A percentile compares a stretch with the other conserved stretches of the same genome.
phyloP scores from a whole-genome alignment of 1,140 invertebrate genomes.

The Drosophila pachea region DNA sequence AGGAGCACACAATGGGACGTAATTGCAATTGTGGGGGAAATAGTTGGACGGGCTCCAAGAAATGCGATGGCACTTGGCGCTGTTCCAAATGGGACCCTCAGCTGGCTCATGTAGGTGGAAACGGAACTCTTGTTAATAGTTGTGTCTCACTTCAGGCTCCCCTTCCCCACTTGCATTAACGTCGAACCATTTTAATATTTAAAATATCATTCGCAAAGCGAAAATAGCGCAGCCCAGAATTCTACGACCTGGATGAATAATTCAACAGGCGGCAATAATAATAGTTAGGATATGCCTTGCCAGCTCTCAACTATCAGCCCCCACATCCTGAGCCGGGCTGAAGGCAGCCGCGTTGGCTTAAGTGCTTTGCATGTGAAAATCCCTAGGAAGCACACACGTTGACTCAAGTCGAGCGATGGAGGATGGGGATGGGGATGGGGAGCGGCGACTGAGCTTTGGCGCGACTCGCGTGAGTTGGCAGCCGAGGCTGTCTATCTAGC shows the following conservation, averaged over 20 bases:
- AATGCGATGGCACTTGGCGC: constrained; percentile 39
- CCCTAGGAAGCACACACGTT: constrained; percentile 30
- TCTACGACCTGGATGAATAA: constrained; percentile 33
- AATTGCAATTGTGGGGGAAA: constrained; percentile 53
- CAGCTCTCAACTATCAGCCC: constrained; percentile 5
- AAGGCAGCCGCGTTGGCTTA: constrained; percentile 11
- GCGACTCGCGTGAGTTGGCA: constrained; percentile 8
- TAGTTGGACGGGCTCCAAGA: constrained; percentile 38
- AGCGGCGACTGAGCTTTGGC: not conserved
- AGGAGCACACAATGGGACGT: constrained; percentile 28
- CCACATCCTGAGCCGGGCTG: constrained; percentile 1
- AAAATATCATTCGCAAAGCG: constrained; percentile 54
- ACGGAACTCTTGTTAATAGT: constrained; percentile 16
- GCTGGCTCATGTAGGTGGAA: constrained; percentile 15
- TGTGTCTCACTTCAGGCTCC: not conserved
- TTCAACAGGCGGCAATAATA: constrained; percentile 47
- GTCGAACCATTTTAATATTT: constrained; percentile 64
- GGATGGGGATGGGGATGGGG: not conserved
- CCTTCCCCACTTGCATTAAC: constrained; percentile 9
- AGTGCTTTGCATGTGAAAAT: constrained; percentile 47
- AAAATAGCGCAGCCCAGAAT: constrained; percentile 28
- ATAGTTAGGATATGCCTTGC: constrained; percentile 18
- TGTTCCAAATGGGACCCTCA: constrained; percentile 33
- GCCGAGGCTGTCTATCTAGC: constrained; percentile 1
- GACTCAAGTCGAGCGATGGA: not conserved